A percentile compares a stretch with the other conserved stretches of the same genome.
These are phyloP conservation scores for Danio rerio DNA, from an alignment of 2,113 vertebrate genomes.

Conservation along the genomic window GRCz12tu NC_133183.1:4635001-4635500, in stretches of 20 bases:
- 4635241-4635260: neutral
- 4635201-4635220: neutral
- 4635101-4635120: no score
- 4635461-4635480: no score
- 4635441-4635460: no score
- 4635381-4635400: no score
- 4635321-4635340: neutral
- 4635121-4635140: neutral
- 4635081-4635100: no score
- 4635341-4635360: neutral
- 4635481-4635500: no score
- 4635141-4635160: neutral
- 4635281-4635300: neutral
- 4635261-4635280: neutral
- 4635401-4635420: no score
- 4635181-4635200: neutral
- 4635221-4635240: neutral
- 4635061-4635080: neutral
- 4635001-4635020: no score
- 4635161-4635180: no score
- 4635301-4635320: neutral
- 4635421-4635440: no score
- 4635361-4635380: no score
- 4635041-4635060: neutral
- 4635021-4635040: no score